These are phyloP conservation scores for Lipotes vexillifer DNA, from an alignment of 2,113 vertebrate genomes.

Conservation along the genomic window DNA sequence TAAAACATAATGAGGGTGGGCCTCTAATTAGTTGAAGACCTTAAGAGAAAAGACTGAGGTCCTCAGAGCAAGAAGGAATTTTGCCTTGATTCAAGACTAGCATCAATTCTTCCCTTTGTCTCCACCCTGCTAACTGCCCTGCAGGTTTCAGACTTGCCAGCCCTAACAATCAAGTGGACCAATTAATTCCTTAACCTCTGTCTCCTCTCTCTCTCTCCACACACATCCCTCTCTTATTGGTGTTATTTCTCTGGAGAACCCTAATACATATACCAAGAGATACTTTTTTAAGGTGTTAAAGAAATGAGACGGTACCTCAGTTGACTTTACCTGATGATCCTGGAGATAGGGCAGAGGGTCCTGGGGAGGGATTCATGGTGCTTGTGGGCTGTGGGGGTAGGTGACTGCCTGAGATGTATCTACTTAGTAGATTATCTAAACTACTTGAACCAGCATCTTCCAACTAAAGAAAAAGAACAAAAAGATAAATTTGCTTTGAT, in stretches of 20 bases:
- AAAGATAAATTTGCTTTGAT: slow-evolving; percentile 51
- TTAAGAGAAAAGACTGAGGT: neutral
- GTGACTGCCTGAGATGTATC: slow-evolving; percentile 93
- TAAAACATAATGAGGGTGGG: neutral
- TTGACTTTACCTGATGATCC: slow-evolving; percentile 92
- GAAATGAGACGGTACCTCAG: neutral
- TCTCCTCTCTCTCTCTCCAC: neutral
- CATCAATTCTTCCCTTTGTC: neutral
- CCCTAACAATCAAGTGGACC: neutral
- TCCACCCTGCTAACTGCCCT: neutral
- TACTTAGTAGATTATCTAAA: slow-evolving; percentile 92
- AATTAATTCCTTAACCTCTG: neutral
- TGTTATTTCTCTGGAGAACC: neutral
- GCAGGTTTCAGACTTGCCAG: neutral
- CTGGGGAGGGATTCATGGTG: slow-evolving; percentile 95
- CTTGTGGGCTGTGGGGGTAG: slow-evolving; percentile 86
- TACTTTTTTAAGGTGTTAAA: neutral
- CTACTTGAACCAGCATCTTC: slow-evolving; percentile 97
- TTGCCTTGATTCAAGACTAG: neutral
- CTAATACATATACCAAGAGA: neutral
- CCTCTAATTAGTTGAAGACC: neutral
- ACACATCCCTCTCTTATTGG: neutral
- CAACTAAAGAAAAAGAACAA: slow-evolving; percentile 81
- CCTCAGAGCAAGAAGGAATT: neutral
- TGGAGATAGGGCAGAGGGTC: slow-evolving; percentile 93